Conservation (phyloP, 2,888 invertebrate species). For the Oligia fasciuncula region DNA sequence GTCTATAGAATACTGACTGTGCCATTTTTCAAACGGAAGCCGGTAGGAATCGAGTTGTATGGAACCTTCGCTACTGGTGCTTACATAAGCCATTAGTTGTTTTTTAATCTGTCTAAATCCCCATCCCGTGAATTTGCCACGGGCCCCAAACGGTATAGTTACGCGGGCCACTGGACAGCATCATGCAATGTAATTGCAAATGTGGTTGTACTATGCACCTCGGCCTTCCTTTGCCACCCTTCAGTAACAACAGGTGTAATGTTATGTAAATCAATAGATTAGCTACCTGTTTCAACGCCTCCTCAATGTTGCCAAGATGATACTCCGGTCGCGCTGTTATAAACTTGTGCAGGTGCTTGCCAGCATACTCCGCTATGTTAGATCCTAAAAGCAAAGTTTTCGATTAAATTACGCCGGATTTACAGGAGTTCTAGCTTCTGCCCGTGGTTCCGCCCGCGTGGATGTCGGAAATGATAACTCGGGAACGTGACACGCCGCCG, state of each 20-base stretch:
- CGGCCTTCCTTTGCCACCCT: neutral
- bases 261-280: neutral
- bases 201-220: neutral
- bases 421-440: neutral
- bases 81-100: no score
- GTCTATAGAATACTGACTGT: no score
- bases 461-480: neutral
- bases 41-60: no score
- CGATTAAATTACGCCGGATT: neutral
- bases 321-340: constrained; percentile 96
- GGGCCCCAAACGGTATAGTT: no score
- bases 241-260: neutral
- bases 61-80: no score
- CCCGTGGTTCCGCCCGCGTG: neutral
- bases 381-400: constrained; percentile 90
- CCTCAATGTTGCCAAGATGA: constrained; percentile 94
- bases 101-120: no score
- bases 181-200: no score
- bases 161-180: no score
- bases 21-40: no score
- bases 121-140: no score
- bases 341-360: constrained; percentile 98
- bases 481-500: no score
- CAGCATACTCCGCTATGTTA: constrained; percentile 98
- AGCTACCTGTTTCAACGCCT: constrained; percentile 94